Conservation (phyloP, 2,113 vertebrate species). For the Crotalus viridis region DNA sequence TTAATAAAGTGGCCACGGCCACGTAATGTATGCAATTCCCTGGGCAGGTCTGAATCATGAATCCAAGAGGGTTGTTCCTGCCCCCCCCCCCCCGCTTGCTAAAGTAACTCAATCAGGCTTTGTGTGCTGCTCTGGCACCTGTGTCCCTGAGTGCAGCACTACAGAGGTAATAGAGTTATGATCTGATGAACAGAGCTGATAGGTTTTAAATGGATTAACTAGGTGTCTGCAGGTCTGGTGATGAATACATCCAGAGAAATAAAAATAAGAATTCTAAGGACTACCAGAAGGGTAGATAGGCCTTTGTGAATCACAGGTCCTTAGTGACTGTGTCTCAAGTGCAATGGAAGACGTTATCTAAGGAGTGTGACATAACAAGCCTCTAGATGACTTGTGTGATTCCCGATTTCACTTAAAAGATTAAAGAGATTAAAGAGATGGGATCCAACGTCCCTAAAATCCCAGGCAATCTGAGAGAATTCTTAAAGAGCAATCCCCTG, state of each 20-base stretch:
- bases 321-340: constrained; percentile 16
- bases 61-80: constrained; percentile 45
- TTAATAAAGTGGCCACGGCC: constrained; percentile 85
- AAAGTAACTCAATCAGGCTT: constrained; percentile 78
- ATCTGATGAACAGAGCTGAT: constrained; percentile 80
- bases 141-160: constrained; percentile 76
- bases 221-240: constrained; percentile 73
- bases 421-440: not conserved
- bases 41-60: constrained; percentile 72
- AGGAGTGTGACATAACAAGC: constrained; percentile 20
- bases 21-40: constrained; percentile 80
- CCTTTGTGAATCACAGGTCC: constrained; percentile 37
- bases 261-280: constrained; percentile 41
- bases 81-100: constrained; percentile 58
- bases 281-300: constrained; percentile 71
- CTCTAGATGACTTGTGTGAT: constrained; percentile 1
- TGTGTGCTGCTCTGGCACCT: constrained; percentile 77
- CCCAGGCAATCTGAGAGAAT: not conserved
- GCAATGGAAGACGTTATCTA: constrained; percentile 24
- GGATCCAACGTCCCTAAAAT: not conserved
- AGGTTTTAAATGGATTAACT: constrained; percentile 83
- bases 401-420: not conserved
- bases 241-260: constrained; percentile 69
- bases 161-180: constrained; percentile 80
- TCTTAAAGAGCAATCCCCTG: not conserved